These are phyloP conservation scores for Anas platyrhynchos DNA, from an alignment of 2,113 vertebrate genomes.

Conservation along the genomic window DNA sequence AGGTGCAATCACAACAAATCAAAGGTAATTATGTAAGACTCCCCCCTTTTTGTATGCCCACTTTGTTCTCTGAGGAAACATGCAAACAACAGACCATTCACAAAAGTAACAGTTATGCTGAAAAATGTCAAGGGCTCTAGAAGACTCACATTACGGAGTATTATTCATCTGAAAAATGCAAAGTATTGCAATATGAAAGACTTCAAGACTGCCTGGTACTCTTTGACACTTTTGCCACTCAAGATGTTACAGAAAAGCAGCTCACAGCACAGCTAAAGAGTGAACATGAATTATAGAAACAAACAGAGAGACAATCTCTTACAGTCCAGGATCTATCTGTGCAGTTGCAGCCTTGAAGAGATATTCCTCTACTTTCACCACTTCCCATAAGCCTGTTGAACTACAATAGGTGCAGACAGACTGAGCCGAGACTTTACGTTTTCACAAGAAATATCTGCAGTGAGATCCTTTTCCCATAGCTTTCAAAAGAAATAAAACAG, in stretches of 20 bases:
- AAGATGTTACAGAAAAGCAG: background rate
- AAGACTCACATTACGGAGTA: background rate
- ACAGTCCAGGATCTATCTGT: background rate
- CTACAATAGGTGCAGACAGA: background rate
- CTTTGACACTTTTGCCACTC: background rate
- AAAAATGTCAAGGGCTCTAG: background rate
- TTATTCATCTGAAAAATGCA: background rate
- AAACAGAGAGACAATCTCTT: background rate
- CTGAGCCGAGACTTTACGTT: background rate
- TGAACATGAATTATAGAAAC: accelerated
- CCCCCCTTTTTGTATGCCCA: background rate
- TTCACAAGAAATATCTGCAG: background rate
- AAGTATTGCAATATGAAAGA: background rate
- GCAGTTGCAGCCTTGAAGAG: background rate
- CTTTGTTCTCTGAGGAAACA: background rate
- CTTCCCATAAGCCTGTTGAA: background rate
- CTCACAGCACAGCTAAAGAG: background rate
- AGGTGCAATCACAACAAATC: background rate
- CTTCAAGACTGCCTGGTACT: background rate
- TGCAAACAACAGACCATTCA: background rate
- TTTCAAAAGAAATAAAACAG: background rate
- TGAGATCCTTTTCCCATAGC: background rate
- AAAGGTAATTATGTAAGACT: background rate
- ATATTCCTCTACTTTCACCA: background rate
- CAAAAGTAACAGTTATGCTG: background rate